phyloP scores from a whole-genome alignment of 1,140 invertebrate genomes.

The Pogonomyrmex californicus region DNA sequence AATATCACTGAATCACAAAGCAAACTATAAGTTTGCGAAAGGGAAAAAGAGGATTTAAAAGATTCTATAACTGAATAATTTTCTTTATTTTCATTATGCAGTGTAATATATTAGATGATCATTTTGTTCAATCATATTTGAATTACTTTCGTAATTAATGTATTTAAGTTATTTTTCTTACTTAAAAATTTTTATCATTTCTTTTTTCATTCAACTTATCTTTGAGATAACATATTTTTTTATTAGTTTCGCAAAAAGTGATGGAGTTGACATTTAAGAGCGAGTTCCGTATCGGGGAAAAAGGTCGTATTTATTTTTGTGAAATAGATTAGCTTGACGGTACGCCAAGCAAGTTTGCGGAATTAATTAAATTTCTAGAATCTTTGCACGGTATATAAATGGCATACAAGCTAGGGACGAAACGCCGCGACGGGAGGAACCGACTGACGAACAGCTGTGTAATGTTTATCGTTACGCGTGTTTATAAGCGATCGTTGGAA shows the following conservation, averaged over 20 bases:
- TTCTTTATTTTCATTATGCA: background rate
- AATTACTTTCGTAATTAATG: background rate
- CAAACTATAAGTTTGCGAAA: background rate
- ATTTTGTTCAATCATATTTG: background rate
- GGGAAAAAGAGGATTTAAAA: background rate
- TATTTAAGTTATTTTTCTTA: background rate
- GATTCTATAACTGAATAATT: background rate
- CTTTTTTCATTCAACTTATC: background rate
- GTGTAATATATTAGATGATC: background rate
- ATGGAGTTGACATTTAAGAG: conserved; percentile 39
- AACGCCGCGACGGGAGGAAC: conserved; percentile 22
- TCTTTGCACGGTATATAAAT: conserved; percentile 41
- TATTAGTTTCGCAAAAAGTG: background rate
- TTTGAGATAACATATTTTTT: conserved; percentile 7
- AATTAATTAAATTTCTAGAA: conserved; percentile 59
- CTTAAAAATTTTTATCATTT: background rate
- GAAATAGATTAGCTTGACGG: conserved; percentile 41
- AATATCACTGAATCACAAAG: background rate
- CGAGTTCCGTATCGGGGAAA: background rate
- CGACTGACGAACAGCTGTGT: conserved; percentile 36
- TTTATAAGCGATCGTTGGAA: conserved; percentile 58
- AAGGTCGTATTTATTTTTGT: conserved; percentile 32
- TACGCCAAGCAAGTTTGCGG: conserved; percentile 28
- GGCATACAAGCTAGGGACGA: conserved; percentile 1
- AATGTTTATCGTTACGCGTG: conserved; percentile 49